Evolutionary conservation across 2,888 invertebrate genomes (phyloP).

Genomic region (Lasioglossum figueresi): DNA sequence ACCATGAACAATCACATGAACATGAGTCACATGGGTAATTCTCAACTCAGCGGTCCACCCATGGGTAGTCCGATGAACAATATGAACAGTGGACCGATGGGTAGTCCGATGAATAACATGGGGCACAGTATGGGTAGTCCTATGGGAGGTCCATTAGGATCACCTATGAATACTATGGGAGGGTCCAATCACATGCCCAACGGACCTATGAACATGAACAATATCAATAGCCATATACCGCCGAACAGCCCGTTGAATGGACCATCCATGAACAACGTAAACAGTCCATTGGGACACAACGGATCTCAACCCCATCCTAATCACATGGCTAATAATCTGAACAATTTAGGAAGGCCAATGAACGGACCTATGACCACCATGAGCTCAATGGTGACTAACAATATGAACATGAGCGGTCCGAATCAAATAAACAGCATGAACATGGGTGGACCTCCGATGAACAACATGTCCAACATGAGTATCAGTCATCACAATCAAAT

Average conservation of each 20-base stretch:
- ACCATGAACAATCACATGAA: constrained; percentile 85
- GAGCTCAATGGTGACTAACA: constrained; percentile 87
- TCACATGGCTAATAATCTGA: constrained; percentile 81
- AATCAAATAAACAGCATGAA: constrained; percentile 89
- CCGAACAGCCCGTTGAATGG: constrained; percentile 81
- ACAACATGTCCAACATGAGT: constrained; percentile 85
- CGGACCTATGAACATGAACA: constrained; percentile 81
- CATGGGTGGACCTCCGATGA: constrained; percentile 90
- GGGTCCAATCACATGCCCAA: constrained; percentile 81
- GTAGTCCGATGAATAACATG: constrained; percentile 87
- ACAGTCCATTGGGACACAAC: constrained; percentile 81
- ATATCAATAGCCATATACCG: constrained; percentile 82
- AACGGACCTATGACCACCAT: constrained; percentile 90
- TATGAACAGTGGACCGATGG: constrained; percentile 86
- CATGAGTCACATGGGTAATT: constrained; percentile 84
- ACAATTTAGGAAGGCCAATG: constrained; percentile 86
- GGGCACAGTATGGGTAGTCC: constrained; percentile 89
- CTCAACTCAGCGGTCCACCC: constrained; percentile 85
- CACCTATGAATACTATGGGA: constrained; percentile 89
- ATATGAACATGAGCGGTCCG: constrained; percentile 81
- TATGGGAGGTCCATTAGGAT: constrained; percentile 86
- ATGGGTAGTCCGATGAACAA: constrained; percentile 88
- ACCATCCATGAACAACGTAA: constrained; percentile 82
- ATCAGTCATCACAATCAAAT: constrained; percentile 82
- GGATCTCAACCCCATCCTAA: constrained; percentile 81